Evolutionary conservation across 2,113 vertebrate species (phyloP), one percentile per base, ranked within the genome.

Genomic region (Gadus macrocephalus): DNA sequence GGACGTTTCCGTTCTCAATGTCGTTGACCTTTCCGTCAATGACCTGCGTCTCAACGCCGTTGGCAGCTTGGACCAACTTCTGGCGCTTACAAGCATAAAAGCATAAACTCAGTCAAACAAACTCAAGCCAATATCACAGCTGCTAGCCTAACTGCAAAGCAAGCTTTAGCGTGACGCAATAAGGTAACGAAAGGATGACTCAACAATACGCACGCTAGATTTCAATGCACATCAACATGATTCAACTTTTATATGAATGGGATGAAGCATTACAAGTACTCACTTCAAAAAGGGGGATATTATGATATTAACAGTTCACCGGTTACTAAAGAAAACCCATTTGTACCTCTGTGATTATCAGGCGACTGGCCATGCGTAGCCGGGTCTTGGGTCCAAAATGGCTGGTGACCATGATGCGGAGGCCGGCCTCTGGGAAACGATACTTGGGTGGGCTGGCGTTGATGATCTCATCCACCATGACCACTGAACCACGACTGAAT

Each of bases 381-480:
- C 96, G 93, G 27, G 96, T 98, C 83, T 96, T 94, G 63, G 96
- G 96, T 71, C 95, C 96, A 65, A 98, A 98, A 62, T 97, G 97
- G 73, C 95, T 96, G 17, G 96, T 98, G 81, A 98, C 94, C 96
- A 98, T 98, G 62, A 98, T 83, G 17, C 96, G 92, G 8, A 98
- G 87, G 12, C 96, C 95, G 0, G 96, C 96, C 79, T 98, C 96
- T 0, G 96, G 96, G 70, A 98, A 97, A n/a, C 91, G 92, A 83
- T 94, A 96, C 68, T 98, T 97, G 16, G 96, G 93, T 0, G 96
- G 96, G 68, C 94, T 98, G 87, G 93, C 94, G 76, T 94, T 94
- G 83, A 98, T 93, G 79, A 98, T 95, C 89, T 98, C 96, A 64
- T 98, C 96, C 86, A 98, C 96, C 96, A 98, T 98, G 81, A 98